Base-by-base conservation (phyloP, 2,113 vertebrate genomes). In the Paramisgurnus dabryanus region DNA sequence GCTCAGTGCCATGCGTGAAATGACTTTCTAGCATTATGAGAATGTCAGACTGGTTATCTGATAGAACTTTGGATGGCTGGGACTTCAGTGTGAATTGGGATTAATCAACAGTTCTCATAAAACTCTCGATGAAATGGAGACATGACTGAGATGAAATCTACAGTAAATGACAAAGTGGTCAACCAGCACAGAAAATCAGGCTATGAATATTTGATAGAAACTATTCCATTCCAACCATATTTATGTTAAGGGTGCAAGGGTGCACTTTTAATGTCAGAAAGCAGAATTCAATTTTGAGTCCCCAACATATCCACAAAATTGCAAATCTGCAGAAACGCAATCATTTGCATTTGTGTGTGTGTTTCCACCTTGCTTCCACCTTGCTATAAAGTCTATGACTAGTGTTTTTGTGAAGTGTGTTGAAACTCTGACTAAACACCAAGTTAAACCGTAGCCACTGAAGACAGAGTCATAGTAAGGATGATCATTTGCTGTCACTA, bases 1-100 rank as follows among this genome's bases (percentile, higher is more conserved):
- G 63, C 72, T 78, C 73, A 71, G 82, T 81, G 75, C 80, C 80
- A 87, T 83, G 83, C 86, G 86, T 91, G 85, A 91, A 90, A 90
- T 88, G 53, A 90, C 85, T 86, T 67, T 82, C 87, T 86, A 39
- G 64, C 64, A 80, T 80, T 80, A 72, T 66, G 53, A 68, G 34
- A 76, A 49, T 17, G 61, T n/a, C 27, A n/a, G 61, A 72, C 61
- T 18, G 10, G 49, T 61, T 71, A 76, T 77, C 76, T 72, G 40
- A 76, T 78, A 50, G 76, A 85, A 78, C 66, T 18, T 18, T 22
- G 45, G 61, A n/a, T 80, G 68, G 15, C 69, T 81, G 69, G 71
- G 65, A 81, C 58, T 53, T 79, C 50, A 66, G 45, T 57, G 39
- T 76, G 61, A 79, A 34, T 47, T 61, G 57, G 61, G 68, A 83